Evolutionary conservation across 1,140 invertebrate genomes (phyloP).

Genomic region (Drosophila fuyamai): DNA sequence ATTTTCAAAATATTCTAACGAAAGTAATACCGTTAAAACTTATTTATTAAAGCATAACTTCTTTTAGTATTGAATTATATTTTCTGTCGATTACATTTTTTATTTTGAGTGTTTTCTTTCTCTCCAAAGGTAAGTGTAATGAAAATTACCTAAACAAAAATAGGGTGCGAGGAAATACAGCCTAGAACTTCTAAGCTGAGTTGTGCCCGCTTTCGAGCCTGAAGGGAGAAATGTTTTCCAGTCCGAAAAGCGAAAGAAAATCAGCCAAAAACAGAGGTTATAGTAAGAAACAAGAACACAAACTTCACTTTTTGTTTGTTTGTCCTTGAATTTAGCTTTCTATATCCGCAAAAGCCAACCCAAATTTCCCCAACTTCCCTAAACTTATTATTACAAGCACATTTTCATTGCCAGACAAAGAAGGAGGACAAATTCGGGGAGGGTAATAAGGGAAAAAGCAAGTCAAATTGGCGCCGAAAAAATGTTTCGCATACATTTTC

Average conservation of each 20-base stretch:
- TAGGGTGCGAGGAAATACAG: slow-evolving; percentile 19
- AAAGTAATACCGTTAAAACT: background rate
- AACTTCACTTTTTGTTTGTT: slow-evolving; percentile 70
- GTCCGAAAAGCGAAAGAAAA: slow-evolving; percentile 27
- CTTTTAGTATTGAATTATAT: background rate
- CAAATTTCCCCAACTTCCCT: slow-evolving; percentile 7
- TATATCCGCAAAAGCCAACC: slow-evolving; percentile 33
- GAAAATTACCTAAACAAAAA: slow-evolving; percentile 65
- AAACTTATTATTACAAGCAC: slow-evolving; percentile 77
- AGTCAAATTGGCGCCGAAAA: slow-evolving; percentile 59
- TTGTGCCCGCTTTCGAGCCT: slow-evolving; percentile 27
- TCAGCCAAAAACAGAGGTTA: slow-evolving; percentile 3
- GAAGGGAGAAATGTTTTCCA: slow-evolving; percentile 45
- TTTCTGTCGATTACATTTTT: background rate
- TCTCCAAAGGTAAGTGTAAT: slow-evolving; percentile 52
- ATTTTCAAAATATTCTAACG: background rate
- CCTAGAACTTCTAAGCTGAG: slow-evolving; percentile 71
- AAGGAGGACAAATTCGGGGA: background rate
- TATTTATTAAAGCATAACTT: background rate
- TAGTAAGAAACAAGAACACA: background rate
- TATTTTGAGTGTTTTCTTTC: background rate
- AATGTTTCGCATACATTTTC: slow-evolving; percentile 52
- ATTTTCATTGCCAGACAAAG: slow-evolving; percentile 71
- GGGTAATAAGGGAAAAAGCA: slow-evolving; percentile 5
- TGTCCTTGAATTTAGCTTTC: slow-evolving; percentile 75